Evolutionary conservation across 2,113 vertebrate genomes (phyloP).

Genomic region (Eira barbara): DNA sequence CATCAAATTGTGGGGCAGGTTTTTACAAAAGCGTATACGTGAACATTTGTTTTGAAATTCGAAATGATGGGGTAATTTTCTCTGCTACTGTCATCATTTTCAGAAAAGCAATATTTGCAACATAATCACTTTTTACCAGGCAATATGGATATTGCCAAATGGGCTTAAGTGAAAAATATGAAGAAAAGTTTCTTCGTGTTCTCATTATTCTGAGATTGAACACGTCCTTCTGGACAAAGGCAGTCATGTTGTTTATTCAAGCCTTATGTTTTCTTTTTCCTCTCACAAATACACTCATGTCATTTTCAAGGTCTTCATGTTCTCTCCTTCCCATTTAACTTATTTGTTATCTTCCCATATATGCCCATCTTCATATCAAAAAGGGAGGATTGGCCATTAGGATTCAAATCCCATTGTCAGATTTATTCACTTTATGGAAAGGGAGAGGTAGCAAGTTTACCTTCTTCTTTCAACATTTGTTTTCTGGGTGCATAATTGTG

Average conservation of each 20-base stretch:
- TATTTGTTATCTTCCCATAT: not conserved
- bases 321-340: not conserved
- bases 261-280: not conserved
- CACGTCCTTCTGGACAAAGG: not conserved
- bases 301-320: not conserved
- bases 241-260: not conserved
- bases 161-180: not conserved
- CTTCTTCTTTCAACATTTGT: not conserved
- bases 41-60: slow-evolving; percentile 30
- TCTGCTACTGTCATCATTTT: not conserved
- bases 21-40: not conserved
- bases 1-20: not conserved
- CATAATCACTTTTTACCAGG: not conserved
- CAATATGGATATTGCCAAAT: not conserved
- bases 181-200: not conserved
- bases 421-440: not conserved
- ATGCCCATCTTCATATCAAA: not conserved
- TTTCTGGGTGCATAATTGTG: not conserved
- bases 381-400: not conserved
- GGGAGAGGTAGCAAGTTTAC: not conserved
- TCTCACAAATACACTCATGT: not conserved
- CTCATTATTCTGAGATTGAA: not conserved
- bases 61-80: not conserved
- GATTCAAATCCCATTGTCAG: not conserved
- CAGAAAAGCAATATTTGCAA: slow-evolving; percentile 1